A percentile compares a stretch with the other conserved stretches of the same genome.
Conservation (phyloP, 2,797 vertebrate genomes). For the Corythornis leucogaster region DNA sequence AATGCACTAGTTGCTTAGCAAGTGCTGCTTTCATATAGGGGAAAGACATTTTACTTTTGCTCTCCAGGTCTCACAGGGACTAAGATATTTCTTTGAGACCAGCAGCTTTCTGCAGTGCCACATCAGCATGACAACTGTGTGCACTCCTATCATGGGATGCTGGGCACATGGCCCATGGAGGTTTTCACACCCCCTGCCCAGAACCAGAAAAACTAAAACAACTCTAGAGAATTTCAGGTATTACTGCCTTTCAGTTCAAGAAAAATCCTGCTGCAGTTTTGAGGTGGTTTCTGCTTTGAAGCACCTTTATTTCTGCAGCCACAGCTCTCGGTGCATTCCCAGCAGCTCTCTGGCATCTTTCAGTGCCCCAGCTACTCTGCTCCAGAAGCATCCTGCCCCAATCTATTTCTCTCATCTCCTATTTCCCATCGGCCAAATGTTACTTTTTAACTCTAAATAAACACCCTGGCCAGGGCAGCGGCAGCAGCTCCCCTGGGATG, state of each 20-base stretch:
- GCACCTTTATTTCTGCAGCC: neutral
- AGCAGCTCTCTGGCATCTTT: neutral
- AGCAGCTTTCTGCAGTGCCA: neutral
- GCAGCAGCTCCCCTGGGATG: neutral
- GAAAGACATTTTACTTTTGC: neutral
- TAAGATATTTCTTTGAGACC: neutral
- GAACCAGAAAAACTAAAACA: neutral
- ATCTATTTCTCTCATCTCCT: neutral
- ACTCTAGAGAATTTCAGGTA: neutral
- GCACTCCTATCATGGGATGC: rapidly evolving
- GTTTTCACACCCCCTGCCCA: neutral
- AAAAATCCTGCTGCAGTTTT: neutral
- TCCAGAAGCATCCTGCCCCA: neutral
- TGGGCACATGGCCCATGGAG: neutral
- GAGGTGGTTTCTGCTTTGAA: neutral
- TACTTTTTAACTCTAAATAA: neutral
- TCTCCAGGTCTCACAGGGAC: neutral
- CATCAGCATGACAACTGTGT: neutral
- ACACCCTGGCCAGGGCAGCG: neutral
- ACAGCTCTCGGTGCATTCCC: neutral
- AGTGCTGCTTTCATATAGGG: neutral
- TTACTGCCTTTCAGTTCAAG: neutral
- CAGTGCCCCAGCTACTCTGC: neutral
- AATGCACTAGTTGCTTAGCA: neutral
- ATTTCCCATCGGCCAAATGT: neutral